Evolutionary conservation across 1,140 invertebrate species (phyloP).

Genomic region (Steinernema khuongi): DNA sequence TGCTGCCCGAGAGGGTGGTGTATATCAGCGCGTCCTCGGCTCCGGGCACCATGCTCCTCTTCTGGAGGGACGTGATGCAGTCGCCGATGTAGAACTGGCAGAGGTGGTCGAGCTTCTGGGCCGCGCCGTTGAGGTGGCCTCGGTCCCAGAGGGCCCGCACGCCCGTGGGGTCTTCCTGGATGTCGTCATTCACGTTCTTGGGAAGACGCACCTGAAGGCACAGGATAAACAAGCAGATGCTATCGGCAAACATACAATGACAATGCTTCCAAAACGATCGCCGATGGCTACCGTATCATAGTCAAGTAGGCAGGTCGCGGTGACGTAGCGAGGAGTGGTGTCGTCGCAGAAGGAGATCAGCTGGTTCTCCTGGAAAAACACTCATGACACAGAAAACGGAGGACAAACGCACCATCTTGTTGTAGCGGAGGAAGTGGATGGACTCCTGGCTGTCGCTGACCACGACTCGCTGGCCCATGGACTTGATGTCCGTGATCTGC

Average conservation of each 20-base stretch:
- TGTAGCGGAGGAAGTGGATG: constrained; percentile 90
- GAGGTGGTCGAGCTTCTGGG: constrained; percentile 89
- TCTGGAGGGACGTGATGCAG: constrained; percentile 71
- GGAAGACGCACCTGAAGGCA: constrained; percentile 71
- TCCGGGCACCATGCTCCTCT: constrained; percentile 90
- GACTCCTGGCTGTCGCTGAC: constrained; percentile 95
- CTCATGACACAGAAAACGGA: background rate
- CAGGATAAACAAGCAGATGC: background rate
- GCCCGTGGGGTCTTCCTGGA: constrained; percentile 97
- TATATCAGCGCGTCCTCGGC: constrained; percentile 92
- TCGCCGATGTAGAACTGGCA: constrained; percentile 93
- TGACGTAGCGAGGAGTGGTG: constrained; percentile 90
- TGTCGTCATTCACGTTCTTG: constrained; percentile 84
- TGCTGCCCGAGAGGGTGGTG: constrained; percentile 85
- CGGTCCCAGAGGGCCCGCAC: constrained; percentile 97
- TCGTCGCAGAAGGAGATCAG: constrained; percentile 97
- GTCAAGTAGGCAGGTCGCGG: constrained; percentile 83
- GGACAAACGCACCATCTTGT: constrained; percentile 49
- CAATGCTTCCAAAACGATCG: constrained; percentile 98
- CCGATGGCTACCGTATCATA: constrained; percentile 91
- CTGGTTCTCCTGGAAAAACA: constrained; percentile 78
- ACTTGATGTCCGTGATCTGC: constrained; percentile 67
- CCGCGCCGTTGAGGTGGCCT: constrained; percentile 88
- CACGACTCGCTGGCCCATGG: constrained; percentile 84
- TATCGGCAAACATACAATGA: constrained; percentile 47